Base-by-base conservation (phyloP, 2,113 vertebrate genomes). In the Rhegmatorhina hoffmannsi region DNA sequence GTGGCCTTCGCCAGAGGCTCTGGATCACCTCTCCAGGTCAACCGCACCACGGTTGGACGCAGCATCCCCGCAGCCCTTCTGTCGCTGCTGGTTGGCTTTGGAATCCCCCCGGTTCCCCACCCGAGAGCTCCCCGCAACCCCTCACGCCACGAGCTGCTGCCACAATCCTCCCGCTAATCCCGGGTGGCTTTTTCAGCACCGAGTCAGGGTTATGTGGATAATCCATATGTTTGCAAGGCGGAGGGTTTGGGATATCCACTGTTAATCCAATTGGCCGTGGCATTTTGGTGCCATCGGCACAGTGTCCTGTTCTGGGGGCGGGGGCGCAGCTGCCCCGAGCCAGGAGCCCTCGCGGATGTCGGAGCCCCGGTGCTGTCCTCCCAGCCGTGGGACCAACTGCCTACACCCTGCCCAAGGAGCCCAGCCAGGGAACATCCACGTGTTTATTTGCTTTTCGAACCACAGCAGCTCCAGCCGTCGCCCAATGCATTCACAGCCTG, bases 141-240 rank as follows among this genome's bases (percentile, higher is more conserved):
- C 69, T n/a, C 76, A 5, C 14, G 2, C 76, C 81, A 10, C 24
- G 28, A 28, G 40, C 70, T 50, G 70, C 66, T 33, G 60, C 79
- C 80, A 8, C 70, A 15, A 78, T 69, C 83, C 72, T 36, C 52
- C 34, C 2, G 16, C 64, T 96, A 94, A 95, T 95, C 93, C 79
- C 58, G 5, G 19, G 63, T 16, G 90, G 76, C 77, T 87, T 92
- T 92, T 93, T 63, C 87, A 83, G 89, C 80, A 3, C 46, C 10
- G 23, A 68, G 29, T 13, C 53, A 1, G 79, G 92, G 92, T 75
- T 70, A 59, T 38, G 76, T 13, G 86, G 91, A 92, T 96, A 90
- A 96, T 94, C 94, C 89, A 15, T 74, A 66, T 89, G 93, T 95
- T 96, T 94, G 94, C 96, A 68, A 86, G 92, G 89, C 67, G 2